Conservation (phyloP, 2,797 vertebrate species). For the Brotogeris chrysoptera region DNA sequence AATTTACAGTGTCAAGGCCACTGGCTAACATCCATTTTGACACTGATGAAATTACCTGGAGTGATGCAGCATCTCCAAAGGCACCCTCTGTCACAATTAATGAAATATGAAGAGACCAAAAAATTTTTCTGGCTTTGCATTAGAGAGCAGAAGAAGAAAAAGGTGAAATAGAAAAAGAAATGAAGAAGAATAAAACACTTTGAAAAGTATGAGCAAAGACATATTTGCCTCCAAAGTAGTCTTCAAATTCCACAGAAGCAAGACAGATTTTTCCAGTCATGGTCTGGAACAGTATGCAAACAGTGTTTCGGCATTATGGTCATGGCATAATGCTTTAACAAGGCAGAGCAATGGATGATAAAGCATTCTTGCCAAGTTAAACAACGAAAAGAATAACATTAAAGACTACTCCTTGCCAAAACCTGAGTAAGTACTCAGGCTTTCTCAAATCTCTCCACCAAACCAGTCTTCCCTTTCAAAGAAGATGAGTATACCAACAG, state of each 20-base stretch:
- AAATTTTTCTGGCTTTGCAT: not conserved
- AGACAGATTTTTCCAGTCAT: not conserved
- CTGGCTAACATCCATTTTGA: conserved; percentile 57
- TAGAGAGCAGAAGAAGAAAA: not conserved
- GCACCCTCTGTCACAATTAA: conserved; percentile 22
- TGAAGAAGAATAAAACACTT: not conserved
- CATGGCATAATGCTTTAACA: not conserved
- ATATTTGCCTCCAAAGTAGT: not conserved
- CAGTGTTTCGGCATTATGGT: rapidly evolving
- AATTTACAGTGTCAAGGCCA: conserved; percentile 66
- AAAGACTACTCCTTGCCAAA: not conserved
- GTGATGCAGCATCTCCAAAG: conserved; percentile 66
- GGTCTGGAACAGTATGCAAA: not conserved
- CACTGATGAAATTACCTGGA: conserved; percentile 77
- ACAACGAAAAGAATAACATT: not conserved
- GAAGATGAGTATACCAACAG: not conserved
- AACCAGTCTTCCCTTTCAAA: not conserved
- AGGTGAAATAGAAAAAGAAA: not conserved
- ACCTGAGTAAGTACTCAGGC: not conserved
- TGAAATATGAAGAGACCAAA: conserved; percentile 26
- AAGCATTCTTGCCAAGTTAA: not conserved
- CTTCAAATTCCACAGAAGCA: not conserved
- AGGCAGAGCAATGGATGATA: not conserved
- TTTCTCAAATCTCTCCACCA: not conserved
- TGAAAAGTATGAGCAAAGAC: not conserved